Evolutionary conservation across 2,113 vertebrate genomes (phyloP), one percentile per base, ranked within the genome.

Genomic region (Apteryx owenii): DNA sequence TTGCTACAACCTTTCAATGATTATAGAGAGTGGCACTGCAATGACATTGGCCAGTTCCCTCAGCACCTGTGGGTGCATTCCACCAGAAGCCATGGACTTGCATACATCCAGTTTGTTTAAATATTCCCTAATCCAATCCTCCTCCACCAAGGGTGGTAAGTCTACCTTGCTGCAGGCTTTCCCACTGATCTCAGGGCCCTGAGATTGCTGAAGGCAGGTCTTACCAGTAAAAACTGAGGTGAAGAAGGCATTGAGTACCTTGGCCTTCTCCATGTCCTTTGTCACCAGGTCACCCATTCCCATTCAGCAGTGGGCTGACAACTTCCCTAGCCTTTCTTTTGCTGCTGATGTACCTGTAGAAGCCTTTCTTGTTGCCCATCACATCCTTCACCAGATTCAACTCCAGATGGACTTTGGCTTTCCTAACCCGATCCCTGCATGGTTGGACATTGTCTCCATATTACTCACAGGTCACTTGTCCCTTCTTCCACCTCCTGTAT

Each of bases 201-300:
- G 25, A 29, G 23, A 42, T 36, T 78, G 33, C 51, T 5, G 2
- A 48, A 28, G 46, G 50, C 2, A 25, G 46, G 46, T 48, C 46
- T 48, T 48, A 48, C 46, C 46, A 48, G 46, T 7, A 48, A 48
- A 48, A 48, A 50, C 11, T 38, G 54, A 70, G 23, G 42, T 1
- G 16, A 62, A 56, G 40, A 50, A 18, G 9, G 25, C 0, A 1
- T 10, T 56, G 53, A 31, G 42, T 42, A n/a, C 26, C 2, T 12
- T 22, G 26, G 10, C 13, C 46, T 69, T 79, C 68, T 19, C 53
- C 40, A 38, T 15, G 5, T 5, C 53, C 22, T 58, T 29, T 79
- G 29, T 29, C 25, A 5, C n/a, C 10, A 15, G 15, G n/a, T 36
- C 44, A 25, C 73, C 29, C 26, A 0, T 10, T 40, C 36, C 44